These are phyloP conservation scores for Cephalopterus ornatus DNA, from an alignment of 2,113 vertebrate species.

Conservation along the genomic window DNA sequence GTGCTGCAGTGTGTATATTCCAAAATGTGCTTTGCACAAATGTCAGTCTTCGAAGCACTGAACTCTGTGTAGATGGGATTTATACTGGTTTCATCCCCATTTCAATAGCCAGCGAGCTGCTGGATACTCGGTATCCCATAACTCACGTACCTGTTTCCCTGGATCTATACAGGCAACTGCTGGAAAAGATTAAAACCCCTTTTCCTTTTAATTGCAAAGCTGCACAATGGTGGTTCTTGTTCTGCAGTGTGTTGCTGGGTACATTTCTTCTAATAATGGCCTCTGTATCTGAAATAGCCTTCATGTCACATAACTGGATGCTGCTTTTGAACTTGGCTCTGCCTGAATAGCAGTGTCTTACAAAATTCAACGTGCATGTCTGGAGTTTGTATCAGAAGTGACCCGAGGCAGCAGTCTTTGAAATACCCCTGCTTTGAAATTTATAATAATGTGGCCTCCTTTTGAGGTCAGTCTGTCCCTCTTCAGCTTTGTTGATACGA, in stretches of 20 bases:
- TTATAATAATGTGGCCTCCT: background rate
- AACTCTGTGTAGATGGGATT: background rate
- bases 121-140: background rate
- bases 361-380: background rate
- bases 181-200: background rate
- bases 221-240: background rate
- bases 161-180: background rate
- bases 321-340: conserved; percentile 41
- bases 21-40: background rate
- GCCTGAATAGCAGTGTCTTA: background rate
- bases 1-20: accelerated
- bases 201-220: conserved; percentile 4
- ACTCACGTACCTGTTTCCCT: background rate
- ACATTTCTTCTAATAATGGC: background rate
- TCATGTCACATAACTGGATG: background rate
- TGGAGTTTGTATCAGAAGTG: background rate
- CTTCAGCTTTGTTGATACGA: background rate
- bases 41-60: background rate
- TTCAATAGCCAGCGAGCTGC: background rate
- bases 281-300: background rate
- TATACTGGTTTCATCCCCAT: background rate
- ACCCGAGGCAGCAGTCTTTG: conserved; percentile 37
- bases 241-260: background rate
- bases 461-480: background rate
- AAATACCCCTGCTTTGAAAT: conserved; percentile 52